Conservation (phyloP, 1,140 invertebrate species). For the Scaptomyza graminum region DNA sequence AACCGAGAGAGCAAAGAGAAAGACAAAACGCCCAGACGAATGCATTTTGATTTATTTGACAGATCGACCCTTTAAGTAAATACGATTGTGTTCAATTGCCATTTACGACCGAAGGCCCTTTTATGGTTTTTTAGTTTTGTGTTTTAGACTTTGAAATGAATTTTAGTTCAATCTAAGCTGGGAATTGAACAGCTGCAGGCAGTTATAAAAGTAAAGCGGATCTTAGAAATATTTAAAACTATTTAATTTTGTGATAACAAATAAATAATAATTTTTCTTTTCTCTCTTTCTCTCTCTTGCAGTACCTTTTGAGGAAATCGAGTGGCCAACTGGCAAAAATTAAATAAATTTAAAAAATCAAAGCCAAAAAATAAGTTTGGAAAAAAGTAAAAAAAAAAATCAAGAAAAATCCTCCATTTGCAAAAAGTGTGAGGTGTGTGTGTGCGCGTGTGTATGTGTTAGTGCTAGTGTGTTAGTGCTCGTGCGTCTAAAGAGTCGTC, state of each 20-base stretch:
- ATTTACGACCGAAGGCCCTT: slow-evolving; percentile 11
- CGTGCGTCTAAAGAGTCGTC: slow-evolving; percentile 32
- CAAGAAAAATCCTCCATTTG: slow-evolving; percentile 1
- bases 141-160: not conserved
- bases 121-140: slow-evolving; percentile 11
- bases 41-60: slow-evolving; percentile 62
- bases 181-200: not conserved
- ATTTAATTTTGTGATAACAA: too few species aligned
- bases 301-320: slow-evolving; percentile 53
- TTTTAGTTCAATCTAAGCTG: slow-evolving; percentile 9
- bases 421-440: slow-evolving; percentile 9
- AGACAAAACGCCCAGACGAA: slow-evolving; percentile 47
- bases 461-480: slow-evolving; percentile 29
- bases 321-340: slow-evolving; percentile 47
- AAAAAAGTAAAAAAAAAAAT: slow-evolving; percentile 5
- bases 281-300: slow-evolving; percentile 21
- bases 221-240: too few species aligned
- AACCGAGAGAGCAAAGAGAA: slow-evolving; percentile 28
- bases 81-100: not conserved
- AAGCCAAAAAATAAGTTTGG: slow-evolving; percentile 28
- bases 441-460: slow-evolving; percentile 16
- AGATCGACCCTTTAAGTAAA: slow-evolving; percentile 7
- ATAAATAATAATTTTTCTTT: not conserved
- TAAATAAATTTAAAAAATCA: slow-evolving; percentile 37
- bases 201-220: not conserved